phyloP scores from a whole-genome alignment of 1,140 invertebrate species.

The Pseudachorutes palmiensis region DNA sequence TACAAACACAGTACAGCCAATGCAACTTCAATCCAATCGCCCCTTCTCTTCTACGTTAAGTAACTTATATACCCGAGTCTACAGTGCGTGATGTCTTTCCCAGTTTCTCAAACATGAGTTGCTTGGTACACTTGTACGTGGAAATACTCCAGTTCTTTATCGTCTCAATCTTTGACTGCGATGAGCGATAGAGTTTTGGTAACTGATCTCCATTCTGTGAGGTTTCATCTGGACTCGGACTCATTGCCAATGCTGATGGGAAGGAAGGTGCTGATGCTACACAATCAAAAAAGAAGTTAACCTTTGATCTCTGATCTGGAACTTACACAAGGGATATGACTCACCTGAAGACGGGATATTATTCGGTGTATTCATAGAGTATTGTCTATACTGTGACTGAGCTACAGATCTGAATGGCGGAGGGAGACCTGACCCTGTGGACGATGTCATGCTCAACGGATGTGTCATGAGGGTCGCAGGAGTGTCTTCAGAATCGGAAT shows the following conservation, averaged over 20 bases:
- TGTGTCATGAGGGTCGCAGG: background rate
- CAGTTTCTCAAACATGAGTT: conserved; percentile 87
- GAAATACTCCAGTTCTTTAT: conserved; percentile 93
- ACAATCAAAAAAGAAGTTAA: background rate
- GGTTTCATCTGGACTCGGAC: conserved; percentile 40
- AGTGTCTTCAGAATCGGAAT: background rate
- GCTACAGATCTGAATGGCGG: conserved; percentile 19
- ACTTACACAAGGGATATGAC: background rate
- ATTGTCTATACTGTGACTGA: conserved; percentile 29
- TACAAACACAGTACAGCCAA: conserved; percentile 25
- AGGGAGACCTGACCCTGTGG: conserved; percentile 13
- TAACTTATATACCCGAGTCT: conserved; percentile 60
- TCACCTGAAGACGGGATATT: conserved; percentile 30
- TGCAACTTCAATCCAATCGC: too few relatives aligned
- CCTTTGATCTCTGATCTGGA: background rate
- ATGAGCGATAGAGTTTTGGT: conserved; percentile 52
- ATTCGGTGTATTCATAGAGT: conserved; percentile 30
- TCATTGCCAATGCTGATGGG: conserved; percentile 43
- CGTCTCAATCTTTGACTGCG: conserved; percentile 71
- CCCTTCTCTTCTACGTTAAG: too few relatives aligned
- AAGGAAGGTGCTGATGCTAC: conserved; percentile 43
- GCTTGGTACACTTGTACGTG: conserved; percentile 93
- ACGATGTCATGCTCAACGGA: background rate
- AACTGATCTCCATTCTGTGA: conserved; percentile 50
- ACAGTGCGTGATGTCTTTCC: conserved; percentile 86